Conservation (phyloP, 2,113 vertebrate species). For the Globicephala melas region DNA sequence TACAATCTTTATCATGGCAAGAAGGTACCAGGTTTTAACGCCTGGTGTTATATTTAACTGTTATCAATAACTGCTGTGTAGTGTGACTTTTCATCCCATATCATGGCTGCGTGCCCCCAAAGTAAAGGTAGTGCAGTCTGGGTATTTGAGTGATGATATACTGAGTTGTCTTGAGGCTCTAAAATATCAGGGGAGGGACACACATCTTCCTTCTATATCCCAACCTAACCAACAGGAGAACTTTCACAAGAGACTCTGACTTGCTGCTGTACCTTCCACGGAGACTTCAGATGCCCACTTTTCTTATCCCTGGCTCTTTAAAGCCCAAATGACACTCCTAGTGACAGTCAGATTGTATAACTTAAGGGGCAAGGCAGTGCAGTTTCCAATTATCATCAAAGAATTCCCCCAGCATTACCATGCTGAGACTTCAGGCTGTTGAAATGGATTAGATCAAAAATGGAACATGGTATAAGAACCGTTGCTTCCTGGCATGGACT, state of each 20-base stretch:
- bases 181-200: neutral
- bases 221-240: neutral
- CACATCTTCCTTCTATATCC: neutral
- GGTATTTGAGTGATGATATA: neutral
- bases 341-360: conserved; percentile 65
- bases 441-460: conserved; percentile 74
- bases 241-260: conserved; percentile 16
- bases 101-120: neutral
- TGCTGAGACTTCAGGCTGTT: conserved; percentile 65
- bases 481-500: conserved; percentile 71
- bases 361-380: conserved; percentile 53
- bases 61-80: conserved; percentile 66
- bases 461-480: conserved; percentile 71
- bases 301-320: conserved; percentile 25
- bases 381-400: conserved; percentile 74
- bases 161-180: neutral
- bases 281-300: conserved; percentile 18
- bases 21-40: conserved; percentile 79
- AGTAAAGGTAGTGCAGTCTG: neutral
- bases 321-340: conserved; percentile 45
- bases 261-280: neutral
- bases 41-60: conserved; percentile 73
- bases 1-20: conserved; percentile 74
- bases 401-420: conserved; percentile 61
- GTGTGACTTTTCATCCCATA: conserved; percentile 36